Evolutionary conservation across 2,888 invertebrate genomes (phyloP), one percentile per base, ranked within the genome.

Genomic region (Ypsolopha scabrella): DNA sequence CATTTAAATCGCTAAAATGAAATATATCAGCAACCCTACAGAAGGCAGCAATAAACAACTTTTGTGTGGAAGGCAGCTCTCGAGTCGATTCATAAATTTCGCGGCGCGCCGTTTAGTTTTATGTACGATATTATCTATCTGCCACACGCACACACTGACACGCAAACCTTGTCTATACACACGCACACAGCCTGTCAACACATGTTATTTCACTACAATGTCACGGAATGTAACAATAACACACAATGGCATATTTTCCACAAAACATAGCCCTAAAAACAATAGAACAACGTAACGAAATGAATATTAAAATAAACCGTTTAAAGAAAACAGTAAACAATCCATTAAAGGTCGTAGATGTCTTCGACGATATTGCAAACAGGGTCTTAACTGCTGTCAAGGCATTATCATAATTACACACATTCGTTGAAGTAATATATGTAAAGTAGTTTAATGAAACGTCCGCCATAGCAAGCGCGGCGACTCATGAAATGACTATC

Each of bases 401-500:
- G 65, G 60, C 63, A 83, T 83, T 80, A 80, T 75, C 80, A 80
- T 83, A 83, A 83, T 82, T 79, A 74, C 75, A 75, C 75, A 79
- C 76, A 80, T 81, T 79, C 80, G 75, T 74, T 70, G 72, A 75
- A 79, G 78, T 80, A 79, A 80, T 80, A 73, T 78, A 80, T 77
- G 80, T 78, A 75, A 78, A 80, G 73, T 70, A 74, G 76, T 82
- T 80, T 82, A 85, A 85, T 81, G 76, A 79, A 80, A 80, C 79
- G 79, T 81, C 78, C 72, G 76, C 72, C 68, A 72, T 72, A 74
- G 77, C 75, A 63, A 77, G 80, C 73, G 67, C 75, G 80, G 70
- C 78, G 79, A 77, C 75, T 80, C 80, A 77, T 80, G 78, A 80
- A 82, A 83, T 83, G 75, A 85, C 83, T 77, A 81, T 82, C 79